Evolutionary conservation across 2,888 invertebrate genomes (phyloP).

Genomic region (Anarsia innoxiella): DNA sequence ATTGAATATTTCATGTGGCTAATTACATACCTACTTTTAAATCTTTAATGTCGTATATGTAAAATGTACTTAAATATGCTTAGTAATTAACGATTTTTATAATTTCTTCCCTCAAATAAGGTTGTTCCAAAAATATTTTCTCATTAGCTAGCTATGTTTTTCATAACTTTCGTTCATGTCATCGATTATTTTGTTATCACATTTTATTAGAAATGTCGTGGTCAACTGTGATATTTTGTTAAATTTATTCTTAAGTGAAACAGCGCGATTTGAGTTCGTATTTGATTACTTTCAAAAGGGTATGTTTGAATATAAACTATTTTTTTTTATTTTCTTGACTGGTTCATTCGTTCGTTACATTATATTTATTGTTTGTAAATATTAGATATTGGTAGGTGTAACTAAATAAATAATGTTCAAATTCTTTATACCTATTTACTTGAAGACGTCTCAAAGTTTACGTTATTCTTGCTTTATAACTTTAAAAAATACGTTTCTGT

Average conservation of each 20-base stretch:
- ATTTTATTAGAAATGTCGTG: conserved; percentile 62
- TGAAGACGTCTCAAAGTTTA: conserved; percentile 23
- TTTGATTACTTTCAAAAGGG: conserved; percentile 33
- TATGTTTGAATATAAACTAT: conserved; percentile 33
- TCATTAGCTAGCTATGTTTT: conserved; percentile 14
- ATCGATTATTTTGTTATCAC: conserved; percentile 48
- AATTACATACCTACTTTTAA: conserved; percentile 51
- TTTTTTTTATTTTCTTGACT: conserved; percentile 40
- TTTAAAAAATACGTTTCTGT: conserved; percentile 45
- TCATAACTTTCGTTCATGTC: conserved; percentile 29
- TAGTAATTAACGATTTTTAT: conserved; percentile 36
- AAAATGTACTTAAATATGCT: conserved; percentile 68
- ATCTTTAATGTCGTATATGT: conserved; percentile 63
- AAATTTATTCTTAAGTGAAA: conserved; percentile 67
- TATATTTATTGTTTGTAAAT: conserved; percentile 74
- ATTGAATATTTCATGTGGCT: conserved; percentile 49
- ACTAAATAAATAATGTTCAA: conserved; percentile 52
- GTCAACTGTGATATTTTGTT: conserved; percentile 75
- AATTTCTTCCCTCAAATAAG: conserved; percentile 30
- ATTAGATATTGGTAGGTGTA: conserved; percentile 46
- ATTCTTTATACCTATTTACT: conserved; percentile 33
- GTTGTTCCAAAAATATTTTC: conserved; percentile 26
- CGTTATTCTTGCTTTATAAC: conserved; percentile 27
- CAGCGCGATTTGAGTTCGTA: conserved; percentile 46
- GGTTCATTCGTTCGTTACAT: conserved; percentile 62